phyloP scores from a whole-genome alignment of 2,113 vertebrate genomes.

The Phoenicopterus ruber region DNA sequence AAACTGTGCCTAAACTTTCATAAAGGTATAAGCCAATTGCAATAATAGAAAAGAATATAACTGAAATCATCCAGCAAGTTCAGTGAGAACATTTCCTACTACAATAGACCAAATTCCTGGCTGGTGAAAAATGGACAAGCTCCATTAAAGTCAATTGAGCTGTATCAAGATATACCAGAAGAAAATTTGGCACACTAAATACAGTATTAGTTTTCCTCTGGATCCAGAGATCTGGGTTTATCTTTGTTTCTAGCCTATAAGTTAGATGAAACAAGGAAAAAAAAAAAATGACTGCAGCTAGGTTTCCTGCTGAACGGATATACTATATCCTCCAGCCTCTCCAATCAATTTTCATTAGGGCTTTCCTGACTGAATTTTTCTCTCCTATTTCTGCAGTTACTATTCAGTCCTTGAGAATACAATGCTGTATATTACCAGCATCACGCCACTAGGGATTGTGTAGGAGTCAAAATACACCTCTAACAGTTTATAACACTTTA shows the following conservation, averaged over 20 bases:
- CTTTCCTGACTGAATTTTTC: slow-evolving; percentile 5
- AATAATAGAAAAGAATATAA: background rate
- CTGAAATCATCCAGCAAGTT: background rate
- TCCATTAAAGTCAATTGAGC: slow-evolving; percentile 20
- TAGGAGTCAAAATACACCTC: background rate
- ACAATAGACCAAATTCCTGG: background rate
- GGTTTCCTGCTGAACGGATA: background rate
- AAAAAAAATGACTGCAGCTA: background rate
- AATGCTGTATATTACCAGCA: background rate
- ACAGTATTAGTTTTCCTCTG: slow-evolving; percentile 19
- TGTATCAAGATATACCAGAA: slow-evolving; percentile 12
- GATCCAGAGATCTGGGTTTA: slow-evolving; percentile 5
- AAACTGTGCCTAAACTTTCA: background rate
- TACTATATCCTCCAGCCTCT: background rate
- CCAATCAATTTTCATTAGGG: slow-evolving; percentile 53
- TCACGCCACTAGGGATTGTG: background rate
- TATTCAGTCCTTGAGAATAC: background rate
- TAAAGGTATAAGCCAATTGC: background rate
- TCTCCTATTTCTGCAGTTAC: background rate
- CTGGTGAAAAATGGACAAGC: background rate
- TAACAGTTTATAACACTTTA: slow-evolving; percentile 1
- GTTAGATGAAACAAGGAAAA: background rate
- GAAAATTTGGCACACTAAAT: slow-evolving; percentile 34
- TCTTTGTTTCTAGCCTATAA: slow-evolving; percentile 37
- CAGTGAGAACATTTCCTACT: background rate